Conservation (phyloP, 2,113 vertebrate species). For the Furnarius figulus region DNA sequence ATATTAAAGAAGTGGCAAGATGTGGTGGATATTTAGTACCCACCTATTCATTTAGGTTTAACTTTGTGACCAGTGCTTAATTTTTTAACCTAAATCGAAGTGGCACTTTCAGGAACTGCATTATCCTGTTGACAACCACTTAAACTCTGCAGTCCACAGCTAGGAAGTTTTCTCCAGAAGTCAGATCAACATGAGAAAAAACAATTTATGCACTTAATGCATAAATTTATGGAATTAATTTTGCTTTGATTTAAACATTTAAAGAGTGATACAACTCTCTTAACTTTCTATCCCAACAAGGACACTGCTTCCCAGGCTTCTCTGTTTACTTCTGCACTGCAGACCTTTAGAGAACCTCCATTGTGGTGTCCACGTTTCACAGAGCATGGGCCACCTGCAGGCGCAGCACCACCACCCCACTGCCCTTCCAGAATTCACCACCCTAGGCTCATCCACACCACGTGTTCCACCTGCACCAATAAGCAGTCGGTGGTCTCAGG, state of each 20-base stretch:
- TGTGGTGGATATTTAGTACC: background rate
- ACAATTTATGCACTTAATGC: background rate
- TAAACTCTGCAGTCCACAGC: background rate
- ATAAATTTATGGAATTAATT: background rate
- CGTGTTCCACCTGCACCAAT: background rate
- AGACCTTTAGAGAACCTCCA: background rate
- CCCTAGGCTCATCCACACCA: background rate
- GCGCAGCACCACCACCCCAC: background rate
- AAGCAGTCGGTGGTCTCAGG: background rate
- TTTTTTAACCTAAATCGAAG: background rate
- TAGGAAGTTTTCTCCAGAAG: background rate
- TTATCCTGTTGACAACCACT: background rate
- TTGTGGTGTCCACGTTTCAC: background rate
- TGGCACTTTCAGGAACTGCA: background rate
- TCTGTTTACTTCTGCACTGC: background rate
- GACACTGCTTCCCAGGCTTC: background rate
- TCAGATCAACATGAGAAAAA: background rate
- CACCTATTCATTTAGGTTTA: background rate
- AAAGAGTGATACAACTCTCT: background rate
- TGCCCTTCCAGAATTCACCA: background rate
- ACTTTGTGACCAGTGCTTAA: background rate
- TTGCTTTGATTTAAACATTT: background rate
- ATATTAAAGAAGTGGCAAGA: background rate
- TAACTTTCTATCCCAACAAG: background rate
- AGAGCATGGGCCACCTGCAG: background rate